Conservation (phyloP, 2,113 vertebrate species). For the Centropristis striata region DNA sequence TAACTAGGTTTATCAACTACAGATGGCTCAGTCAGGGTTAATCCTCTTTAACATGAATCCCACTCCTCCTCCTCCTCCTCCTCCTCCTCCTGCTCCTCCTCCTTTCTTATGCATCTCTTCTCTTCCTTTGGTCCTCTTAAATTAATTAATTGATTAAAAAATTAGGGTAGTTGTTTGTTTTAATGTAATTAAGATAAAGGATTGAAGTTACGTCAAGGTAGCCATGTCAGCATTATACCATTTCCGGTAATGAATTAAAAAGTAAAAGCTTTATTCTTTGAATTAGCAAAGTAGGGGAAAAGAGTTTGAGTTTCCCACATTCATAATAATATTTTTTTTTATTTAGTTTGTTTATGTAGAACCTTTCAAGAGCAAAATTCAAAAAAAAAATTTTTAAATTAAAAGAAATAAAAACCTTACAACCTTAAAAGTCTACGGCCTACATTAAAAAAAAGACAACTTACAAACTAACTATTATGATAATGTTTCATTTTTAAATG, state of each 20-base stretch:
- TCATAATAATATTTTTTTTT: too few species aligned
- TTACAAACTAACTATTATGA: too few species aligned
- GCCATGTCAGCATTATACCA: not conserved
- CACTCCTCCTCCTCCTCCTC: slow-evolving; percentile 16
- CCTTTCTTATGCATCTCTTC: not conserved
- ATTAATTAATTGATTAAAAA: not conserved
- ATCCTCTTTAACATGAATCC: slow-evolving; percentile 65
- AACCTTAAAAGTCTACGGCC: too few species aligned
- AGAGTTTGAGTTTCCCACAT: too few species aligned
- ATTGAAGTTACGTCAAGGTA: not conserved
- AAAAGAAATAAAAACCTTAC: too few species aligned
- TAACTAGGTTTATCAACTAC: slow-evolving; percentile 29
- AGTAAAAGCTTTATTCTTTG: not conserved
- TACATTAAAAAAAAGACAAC: too few species aligned
- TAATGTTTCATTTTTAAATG: too few species aligned
- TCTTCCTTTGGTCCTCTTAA: not conserved
- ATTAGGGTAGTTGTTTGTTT: not conserved
- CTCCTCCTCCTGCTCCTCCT: not conserved
- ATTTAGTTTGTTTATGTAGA: too few species aligned
- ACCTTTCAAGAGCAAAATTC: too few species aligned
- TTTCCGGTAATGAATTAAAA: not conserved
- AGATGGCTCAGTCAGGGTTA: slow-evolving; percentile 68
- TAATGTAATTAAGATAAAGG: not conserved
- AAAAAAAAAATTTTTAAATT: too few species aligned
- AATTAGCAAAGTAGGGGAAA: too few species aligned